These are phyloP conservation scores for Syritta pipiens DNA, from an alignment of 2,888 invertebrate genomes.

Conservation along the genomic window DNA sequence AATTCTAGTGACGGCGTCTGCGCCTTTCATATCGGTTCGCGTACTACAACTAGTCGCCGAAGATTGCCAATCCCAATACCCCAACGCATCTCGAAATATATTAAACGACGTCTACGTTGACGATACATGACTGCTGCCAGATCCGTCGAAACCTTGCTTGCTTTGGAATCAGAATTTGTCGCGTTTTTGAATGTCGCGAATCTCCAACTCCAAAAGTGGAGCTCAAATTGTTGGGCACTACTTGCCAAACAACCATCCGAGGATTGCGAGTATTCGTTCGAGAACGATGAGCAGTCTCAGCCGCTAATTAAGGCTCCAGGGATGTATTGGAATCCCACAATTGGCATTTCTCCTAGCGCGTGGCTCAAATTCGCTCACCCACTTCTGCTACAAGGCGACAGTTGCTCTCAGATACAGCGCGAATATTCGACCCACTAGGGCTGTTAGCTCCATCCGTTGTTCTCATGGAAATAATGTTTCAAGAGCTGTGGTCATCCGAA, in stretches of 20 bases:
- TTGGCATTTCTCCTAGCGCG: too few relatives aligned
- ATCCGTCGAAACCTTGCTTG: conserved; percentile 6
- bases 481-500: conserved; percentile 49
- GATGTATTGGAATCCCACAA: background rate
- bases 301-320: background rate
- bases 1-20: conserved; percentile 35
- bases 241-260: background rate
- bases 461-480: conserved; percentile 52
- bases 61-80: conserved; percentile 36
- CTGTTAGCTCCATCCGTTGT: conserved; percentile 48
- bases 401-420: background rate
- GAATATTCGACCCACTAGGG: conserved; percentile 18
- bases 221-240: conserved; percentile 23
- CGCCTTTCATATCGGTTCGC: conserved; percentile 55
- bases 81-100: conserved; percentile 32
- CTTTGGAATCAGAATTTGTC: conserved; percentile 24
- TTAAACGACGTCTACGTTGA: conserved; percentile 62
- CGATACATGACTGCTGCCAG: conserved; percentile 48
- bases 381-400: background rate
- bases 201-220: conserved; percentile 23
- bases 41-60: conserved; percentile 39
- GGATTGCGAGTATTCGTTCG: conserved; percentile 14
- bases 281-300: background rate
- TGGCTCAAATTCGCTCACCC: background rate
- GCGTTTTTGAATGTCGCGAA: background rate